Conservation (phyloP, 2,888 invertebrate species). For the Andrena minutula region DNA sequence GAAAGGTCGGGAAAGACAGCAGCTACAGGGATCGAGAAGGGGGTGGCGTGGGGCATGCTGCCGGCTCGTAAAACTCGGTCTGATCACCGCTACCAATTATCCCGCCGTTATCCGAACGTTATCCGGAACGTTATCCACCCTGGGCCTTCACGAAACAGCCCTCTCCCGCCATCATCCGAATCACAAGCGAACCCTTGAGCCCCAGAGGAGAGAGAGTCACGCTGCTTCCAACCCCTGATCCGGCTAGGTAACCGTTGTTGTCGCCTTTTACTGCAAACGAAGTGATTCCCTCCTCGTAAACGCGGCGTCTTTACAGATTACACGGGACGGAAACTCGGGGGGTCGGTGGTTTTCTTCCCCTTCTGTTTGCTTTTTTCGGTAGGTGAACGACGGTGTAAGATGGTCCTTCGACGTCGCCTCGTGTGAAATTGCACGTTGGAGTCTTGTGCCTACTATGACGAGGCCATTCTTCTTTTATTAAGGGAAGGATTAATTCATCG, state of each 20-base stretch:
- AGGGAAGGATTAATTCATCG: not conserved
- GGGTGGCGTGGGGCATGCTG: conserved; percentile 76
- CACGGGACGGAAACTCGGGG: conserved; percentile 45
- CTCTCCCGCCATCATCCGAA: conserved; percentile 74
- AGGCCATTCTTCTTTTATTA: not conserved
- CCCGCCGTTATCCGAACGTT: conserved; percentile 84
- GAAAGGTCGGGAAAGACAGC: conserved; percentile 40
- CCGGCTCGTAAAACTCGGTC: conserved; percentile 84
- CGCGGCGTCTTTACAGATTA: conserved; percentile 79
- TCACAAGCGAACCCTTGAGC: conserved; percentile 77
- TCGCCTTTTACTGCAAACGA: conserved; percentile 84
- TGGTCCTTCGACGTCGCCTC: not conserved
- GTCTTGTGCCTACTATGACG: not conserved
- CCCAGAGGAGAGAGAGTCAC: conserved; percentile 50
- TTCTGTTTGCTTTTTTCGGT: not conserved
- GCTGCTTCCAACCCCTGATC: conserved; percentile 59
- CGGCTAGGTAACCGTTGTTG: conserved; percentile 74
- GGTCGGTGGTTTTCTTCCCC: conserved; percentile 21
- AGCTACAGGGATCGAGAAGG: conserved; percentile 50
- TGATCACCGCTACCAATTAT: conserved; percentile 85
- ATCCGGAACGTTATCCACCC: conserved; percentile 82
- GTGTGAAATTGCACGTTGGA: conserved; percentile 9
- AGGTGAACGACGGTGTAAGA: conserved; percentile 3
- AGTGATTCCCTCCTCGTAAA: conserved; percentile 84
- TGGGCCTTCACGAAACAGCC: conserved; percentile 68